Percentiles rank a stretch among this genome's conserved stretches.
These are phyloP conservation scores for Temnothorax unifasciatus DNA, from an alignment of 2,888 invertebrate species.

Conservation along the genomic window DNA sequence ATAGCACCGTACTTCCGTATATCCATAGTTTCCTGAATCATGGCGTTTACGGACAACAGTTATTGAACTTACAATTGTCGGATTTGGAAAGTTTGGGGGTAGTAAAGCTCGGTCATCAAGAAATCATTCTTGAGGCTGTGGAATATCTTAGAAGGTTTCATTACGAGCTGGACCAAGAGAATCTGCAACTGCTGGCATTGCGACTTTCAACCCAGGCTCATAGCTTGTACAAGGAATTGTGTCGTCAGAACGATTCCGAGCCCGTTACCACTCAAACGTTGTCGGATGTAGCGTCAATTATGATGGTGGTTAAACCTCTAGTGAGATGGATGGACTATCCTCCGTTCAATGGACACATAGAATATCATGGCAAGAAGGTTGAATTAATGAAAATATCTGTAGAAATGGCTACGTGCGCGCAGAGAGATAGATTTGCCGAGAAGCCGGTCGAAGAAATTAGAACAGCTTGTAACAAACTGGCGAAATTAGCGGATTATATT, in stretches of 20 bases:
- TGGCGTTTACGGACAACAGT: slow-evolving; percentile 93
- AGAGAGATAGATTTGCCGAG: slow-evolving; percentile 95
- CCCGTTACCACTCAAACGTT: slow-evolving; percentile 93
- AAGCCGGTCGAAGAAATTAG: slow-evolving; percentile 93
- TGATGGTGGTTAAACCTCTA: slow-evolving; percentile 94
- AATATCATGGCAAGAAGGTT: slow-evolving; percentile 91
- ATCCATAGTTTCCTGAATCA: slow-evolving; percentile 93
- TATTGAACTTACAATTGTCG: slow-evolving; percentile 94
- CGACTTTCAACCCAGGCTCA: slow-evolving; percentile 94
- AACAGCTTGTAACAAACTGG: slow-evolving; percentile 91
- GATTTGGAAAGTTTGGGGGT: slow-evolving; percentile 96
- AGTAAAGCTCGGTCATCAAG: slow-evolving; percentile 96
- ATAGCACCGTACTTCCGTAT: slow-evolving; percentile 93
- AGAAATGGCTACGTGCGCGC: slow-evolving; percentile 96
- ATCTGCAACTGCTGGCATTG: slow-evolving; percentile 95
- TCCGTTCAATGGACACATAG: slow-evolving; percentile 89
- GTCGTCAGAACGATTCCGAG: slow-evolving; percentile 87
- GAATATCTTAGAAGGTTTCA: slow-evolving; percentile 96
- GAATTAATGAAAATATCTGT: slow-evolving; percentile 93
- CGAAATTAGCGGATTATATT: slow-evolving; percentile 93
- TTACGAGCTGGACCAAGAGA: slow-evolving; percentile 96
- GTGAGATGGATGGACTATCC: slow-evolving; percentile 95
- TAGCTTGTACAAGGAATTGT: slow-evolving; percentile 91
- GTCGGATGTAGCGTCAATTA: slow-evolving; percentile 94
- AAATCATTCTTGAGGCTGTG: slow-evolving; percentile 96